Percentiles rank a stretch among this genome's conserved stretches.
phyloP scores from a whole-genome alignment of 2,888 invertebrate species.

The Cosmorhoe ocellata region DNA sequence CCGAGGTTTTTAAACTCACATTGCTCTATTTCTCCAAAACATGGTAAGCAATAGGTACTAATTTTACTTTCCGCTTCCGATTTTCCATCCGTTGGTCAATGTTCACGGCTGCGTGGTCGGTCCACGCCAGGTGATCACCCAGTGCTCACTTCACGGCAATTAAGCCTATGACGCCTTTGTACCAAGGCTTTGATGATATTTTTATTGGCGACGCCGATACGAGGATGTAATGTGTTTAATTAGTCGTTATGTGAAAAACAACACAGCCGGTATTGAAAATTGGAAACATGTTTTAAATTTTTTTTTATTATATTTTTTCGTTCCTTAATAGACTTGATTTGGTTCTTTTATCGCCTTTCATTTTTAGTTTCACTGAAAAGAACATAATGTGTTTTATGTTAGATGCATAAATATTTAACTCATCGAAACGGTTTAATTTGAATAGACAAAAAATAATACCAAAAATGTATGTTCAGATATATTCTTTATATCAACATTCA shows the following conservation, averaged over 20 bases:
- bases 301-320: no score
- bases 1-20: neutral
- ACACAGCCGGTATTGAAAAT: neutral
- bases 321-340: no score
- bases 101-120: constrained; percentile 35
- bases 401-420: no score
- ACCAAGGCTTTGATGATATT: constrained; percentile 41
- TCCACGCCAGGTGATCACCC: constrained; percentile 37
- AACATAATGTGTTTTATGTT: no score
- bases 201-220: constrained; percentile 37
- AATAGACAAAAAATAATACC: no score
- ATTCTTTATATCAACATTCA: no score
- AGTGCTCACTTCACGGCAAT: constrained; percentile 53
- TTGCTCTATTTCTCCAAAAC: constrained; percentile 11
- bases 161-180: constrained; percentile 54
- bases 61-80: constrained; percentile 44
- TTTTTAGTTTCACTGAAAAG: no score
- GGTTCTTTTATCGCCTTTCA: no score
- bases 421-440: no score
- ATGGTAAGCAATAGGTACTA: constrained; percentile 23
- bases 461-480: no score
- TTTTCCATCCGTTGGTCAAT: constrained; percentile 44
- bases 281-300: neutral
- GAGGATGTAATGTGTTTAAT: constrained; percentile 25
- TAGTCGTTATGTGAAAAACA: constrained; percentile 17